Evolutionary conservation across 2,888 invertebrate species (phyloP).

Genomic region (Trissoscelio sp.): DNA sequence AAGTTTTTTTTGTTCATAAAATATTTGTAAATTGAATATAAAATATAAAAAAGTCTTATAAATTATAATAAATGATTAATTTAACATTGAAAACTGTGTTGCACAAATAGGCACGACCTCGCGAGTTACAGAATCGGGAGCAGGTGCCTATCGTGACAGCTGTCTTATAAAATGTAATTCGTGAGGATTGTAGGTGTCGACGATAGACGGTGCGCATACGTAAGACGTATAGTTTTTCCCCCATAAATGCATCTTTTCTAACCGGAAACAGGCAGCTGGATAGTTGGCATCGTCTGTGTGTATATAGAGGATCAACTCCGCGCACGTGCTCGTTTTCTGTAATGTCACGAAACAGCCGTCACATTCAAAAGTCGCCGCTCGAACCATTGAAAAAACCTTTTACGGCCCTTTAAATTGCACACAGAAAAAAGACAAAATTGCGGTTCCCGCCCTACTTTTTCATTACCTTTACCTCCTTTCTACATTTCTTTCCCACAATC

Average conservation of each 20-base stretch:
- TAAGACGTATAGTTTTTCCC: conserved; percentile 65
- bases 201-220: conserved; percentile 54
- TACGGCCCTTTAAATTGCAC: conserved; percentile 49
- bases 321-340: conserved; percentile 67
- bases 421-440: conserved; percentile 35
- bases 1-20: no score
- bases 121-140: conserved; percentile 48
- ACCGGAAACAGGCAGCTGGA: conserved; percentile 67
- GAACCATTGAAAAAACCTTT: conserved; percentile 46
- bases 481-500: background rate
- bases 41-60: no score
- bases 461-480: background rate
- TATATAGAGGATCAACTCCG: conserved; percentile 58
- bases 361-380: conserved; percentile 54
- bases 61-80: no score
- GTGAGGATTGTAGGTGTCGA: conserved; percentile 68
- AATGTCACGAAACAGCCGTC: conserved; percentile 60
- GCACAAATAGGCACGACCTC: no score
- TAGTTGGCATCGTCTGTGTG: conserved; percentile 52
- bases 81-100: no score
- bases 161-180: conserved; percentile 66
- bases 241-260: conserved; percentile 63
- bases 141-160: conserved; percentile 69
- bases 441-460: conserved; percentile 2
- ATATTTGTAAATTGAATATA: no score